Percentiles rank a stretch among this genome's conserved stretches.
Evolutionary conservation across 2,888 invertebrate genomes (phyloP).

Genomic region (Osmoderma eremita): DNA sequence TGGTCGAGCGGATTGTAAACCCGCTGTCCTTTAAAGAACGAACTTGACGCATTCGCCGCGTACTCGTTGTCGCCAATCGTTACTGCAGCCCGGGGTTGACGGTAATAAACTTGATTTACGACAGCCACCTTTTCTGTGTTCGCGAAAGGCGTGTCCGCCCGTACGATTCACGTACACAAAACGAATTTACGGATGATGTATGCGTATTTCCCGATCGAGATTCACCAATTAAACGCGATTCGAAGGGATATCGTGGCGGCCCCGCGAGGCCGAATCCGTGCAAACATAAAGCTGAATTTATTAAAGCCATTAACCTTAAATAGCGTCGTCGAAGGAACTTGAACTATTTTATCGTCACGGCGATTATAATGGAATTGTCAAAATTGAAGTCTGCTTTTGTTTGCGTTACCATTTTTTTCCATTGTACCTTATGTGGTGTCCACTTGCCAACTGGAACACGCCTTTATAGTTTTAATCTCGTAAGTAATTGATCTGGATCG

Average conservation of each 20-base stretch:
- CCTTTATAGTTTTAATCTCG: conserved; percentile 15
- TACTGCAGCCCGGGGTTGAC: background rate
- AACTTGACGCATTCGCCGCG: too few relatives aligned
- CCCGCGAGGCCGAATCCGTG: conserved; percentile 1
- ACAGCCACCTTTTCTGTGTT: conserved; percentile 9
- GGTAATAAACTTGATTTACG: conserved; percentile 13
- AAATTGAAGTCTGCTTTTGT: background rate
- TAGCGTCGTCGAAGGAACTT: conserved; percentile 15
- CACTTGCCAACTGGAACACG: background rate
- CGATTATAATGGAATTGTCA: conserved; percentile 23
- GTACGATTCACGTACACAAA: background rate
- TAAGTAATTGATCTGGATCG: conserved; percentile 12
- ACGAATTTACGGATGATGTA: conserved; percentile 1
- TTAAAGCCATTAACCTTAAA: conserved; percentile 26
- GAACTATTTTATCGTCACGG: conserved; percentile 17
- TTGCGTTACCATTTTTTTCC: background rate
- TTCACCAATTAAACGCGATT: conserved; percentile 20
- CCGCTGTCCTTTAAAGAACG: too few relatives aligned
- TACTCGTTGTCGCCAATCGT: background rate
- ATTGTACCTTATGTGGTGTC: background rate
- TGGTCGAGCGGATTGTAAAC: too few relatives aligned
- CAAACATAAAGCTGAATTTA: conserved; percentile 8
- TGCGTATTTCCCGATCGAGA: conserved; percentile 4
- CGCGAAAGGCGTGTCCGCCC: conserved; percentile 6
- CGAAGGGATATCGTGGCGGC: background rate